These are phyloP conservation scores for Chironomus striatipennis DNA, from an alignment of 1,140 invertebrate species.

Conservation along the genomic window DNA sequence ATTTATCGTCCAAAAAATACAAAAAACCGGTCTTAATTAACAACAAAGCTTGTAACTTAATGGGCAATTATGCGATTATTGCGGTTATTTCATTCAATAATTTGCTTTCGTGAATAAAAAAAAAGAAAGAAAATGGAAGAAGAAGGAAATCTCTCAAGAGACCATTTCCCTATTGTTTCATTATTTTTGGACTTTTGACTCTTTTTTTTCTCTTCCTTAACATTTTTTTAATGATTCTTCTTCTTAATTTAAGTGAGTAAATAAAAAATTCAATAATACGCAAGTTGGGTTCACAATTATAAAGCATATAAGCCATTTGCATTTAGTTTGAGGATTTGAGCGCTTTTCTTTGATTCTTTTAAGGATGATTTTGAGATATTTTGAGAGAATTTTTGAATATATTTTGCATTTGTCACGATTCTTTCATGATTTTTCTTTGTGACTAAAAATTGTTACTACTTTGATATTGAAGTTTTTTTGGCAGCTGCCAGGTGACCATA, in stretches of 20 bases:
- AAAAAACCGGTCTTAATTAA: conserved; percentile 13
- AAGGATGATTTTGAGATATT: too few relatives aligned
- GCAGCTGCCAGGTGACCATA: too few relatives aligned
- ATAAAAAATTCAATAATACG: neutral
- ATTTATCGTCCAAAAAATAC: conserved; percentile 14
- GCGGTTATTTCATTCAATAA: conserved; percentile 13
- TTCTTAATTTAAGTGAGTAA: too few relatives aligned
- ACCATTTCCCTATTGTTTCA: neutral
- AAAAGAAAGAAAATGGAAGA: neutral
- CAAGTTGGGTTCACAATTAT: neutral
- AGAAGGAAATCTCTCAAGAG: neutral
- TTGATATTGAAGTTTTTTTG: too few relatives aligned
- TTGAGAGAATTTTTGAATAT: too few relatives aligned
- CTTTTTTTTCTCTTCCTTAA: neutral
- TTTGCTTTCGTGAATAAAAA: neutral
- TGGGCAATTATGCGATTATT: conserved; percentile 12
- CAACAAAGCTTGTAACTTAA: conserved; percentile 13
- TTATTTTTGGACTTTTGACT: neutral
- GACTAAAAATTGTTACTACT: too few relatives aligned
- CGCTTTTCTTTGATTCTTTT: too few relatives aligned
- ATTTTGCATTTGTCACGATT: too few relatives aligned
- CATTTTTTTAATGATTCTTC: neutral
- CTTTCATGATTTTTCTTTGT: too few relatives aligned
- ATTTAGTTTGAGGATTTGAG: too few relatives aligned
- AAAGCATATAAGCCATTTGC: too few relatives aligned